These are phyloP conservation scores for Plutella xylostella DNA, from an alignment of 2,888 invertebrate species.

Conservation along the genomic window DNA sequence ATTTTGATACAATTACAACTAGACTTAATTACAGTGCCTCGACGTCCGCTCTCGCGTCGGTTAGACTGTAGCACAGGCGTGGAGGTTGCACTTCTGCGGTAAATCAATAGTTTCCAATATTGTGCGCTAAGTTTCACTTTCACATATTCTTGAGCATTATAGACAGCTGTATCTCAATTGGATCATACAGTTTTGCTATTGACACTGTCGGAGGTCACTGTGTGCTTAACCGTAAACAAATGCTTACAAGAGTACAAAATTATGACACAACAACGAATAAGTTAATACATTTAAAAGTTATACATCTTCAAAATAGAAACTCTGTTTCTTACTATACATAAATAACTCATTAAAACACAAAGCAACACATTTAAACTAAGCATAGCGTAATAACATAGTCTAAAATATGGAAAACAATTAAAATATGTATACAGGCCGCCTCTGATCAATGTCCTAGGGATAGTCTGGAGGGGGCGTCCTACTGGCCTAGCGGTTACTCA, in stretches of 20 bases:
- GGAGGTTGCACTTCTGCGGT: conserved; percentile 49
- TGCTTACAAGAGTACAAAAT: conserved; percentile 36
- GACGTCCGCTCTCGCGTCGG: not conserved
- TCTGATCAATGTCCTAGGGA: too few species aligned
- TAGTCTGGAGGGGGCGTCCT: too few species aligned
- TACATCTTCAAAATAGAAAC: conserved; percentile 60
- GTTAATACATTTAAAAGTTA: conserved; percentile 55
- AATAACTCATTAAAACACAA: conserved; percentile 63
- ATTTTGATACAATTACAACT: conserved; percentile 2
- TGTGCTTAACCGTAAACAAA: conserved; percentile 34
- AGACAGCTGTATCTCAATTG: conserved; percentile 60
- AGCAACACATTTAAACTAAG: conserved; percentile 59
- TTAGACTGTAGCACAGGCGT: too few species aligned
- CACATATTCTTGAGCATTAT: conserved; percentile 63
- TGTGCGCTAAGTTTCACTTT: conserved; percentile 68
- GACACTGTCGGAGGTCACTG: conserved; percentile 47
- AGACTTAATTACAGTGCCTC: conserved; percentile 5
- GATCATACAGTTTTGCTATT: conserved; percentile 68
- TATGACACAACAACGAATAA: conserved; percentile 66
- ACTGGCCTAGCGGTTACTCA: too few species aligned
- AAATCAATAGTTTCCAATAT: conserved; percentile 61
- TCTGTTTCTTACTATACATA: conserved; percentile 60
- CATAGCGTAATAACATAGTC: conserved; percentile 56
- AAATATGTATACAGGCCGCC: too few species aligned
- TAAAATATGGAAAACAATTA: conserved; percentile 59